Conservation (phyloP, 37 sponge, comb jelly and placozoan genomes). For the Mnemiopsis leidyi region DNA sequence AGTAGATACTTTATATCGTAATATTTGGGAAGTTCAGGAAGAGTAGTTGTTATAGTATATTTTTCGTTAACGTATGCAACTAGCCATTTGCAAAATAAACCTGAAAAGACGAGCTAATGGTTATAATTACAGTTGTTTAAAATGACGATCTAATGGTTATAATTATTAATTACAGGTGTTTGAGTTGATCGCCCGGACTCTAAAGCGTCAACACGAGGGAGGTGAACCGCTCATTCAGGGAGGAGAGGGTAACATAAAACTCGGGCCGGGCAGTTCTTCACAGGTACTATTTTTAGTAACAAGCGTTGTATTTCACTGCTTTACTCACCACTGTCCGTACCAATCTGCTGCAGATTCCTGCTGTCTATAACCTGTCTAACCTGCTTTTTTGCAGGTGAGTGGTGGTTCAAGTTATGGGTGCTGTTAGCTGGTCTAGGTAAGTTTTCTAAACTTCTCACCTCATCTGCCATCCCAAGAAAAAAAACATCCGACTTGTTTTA, state of each 20-base stretch:
- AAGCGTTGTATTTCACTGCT: not conserved
- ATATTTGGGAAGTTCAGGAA: too few relatives aligned
- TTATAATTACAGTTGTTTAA: too few relatives aligned
- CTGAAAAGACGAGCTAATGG: too few relatives aligned
- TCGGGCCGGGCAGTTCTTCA: conserved; percentile 15
- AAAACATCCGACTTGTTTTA: not conserved
- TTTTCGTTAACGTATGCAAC: too few relatives aligned
- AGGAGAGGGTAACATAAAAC: not conserved
- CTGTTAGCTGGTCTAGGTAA: not conserved
- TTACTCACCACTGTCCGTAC: too few relatives aligned
- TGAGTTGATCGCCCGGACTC: conserved; percentile 39
- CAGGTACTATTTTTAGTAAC: conserved; percentile 26
- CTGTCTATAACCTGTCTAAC: not conserved
- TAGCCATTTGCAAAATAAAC: too few relatives aligned
- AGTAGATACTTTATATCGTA: too few relatives aligned
- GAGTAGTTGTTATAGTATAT: too few relatives aligned
- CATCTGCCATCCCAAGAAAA: too few relatives aligned
- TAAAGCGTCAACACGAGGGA: conserved; percentile 46
- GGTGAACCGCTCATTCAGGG: conserved; percentile 23
- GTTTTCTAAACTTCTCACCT: too few relatives aligned
- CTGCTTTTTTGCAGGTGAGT: not conserved
- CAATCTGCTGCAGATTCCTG: too few relatives aligned
- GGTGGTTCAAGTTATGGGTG: conserved; percentile 13
- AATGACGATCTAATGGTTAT: not conserved
- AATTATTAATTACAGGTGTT: not conserved